Evolutionary conservation across 2,888 invertebrate species (phyloP).

Genomic region (Pherbina coryleti): DNA sequence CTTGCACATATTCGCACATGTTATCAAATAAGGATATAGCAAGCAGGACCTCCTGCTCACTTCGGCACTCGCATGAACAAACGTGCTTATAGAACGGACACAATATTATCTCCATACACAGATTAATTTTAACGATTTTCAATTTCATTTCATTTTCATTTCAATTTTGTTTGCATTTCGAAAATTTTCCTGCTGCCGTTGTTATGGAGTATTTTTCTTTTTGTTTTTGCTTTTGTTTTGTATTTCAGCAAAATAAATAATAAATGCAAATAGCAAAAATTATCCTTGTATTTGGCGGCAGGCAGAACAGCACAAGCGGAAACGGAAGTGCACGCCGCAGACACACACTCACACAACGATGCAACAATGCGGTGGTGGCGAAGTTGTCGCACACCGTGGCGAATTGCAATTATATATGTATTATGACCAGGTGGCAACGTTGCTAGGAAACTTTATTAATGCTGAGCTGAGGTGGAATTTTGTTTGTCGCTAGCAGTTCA

Average conservation of each 20-base stretch:
- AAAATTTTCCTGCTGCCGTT: too few relatives aligned
- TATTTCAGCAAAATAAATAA: too few relatives aligned
- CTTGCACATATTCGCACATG: neutral
- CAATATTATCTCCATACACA: constrained; percentile 19
- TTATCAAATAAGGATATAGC: neutral
- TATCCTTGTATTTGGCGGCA: too few relatives aligned
- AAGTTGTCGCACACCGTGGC: neutral
- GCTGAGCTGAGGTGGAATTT: too few relatives aligned
- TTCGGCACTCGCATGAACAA: neutral
- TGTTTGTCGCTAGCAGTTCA: neutral
- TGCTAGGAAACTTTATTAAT: too few relatives aligned
- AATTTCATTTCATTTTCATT: neutral
- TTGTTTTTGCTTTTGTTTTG: too few relatives aligned
- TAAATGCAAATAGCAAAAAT: too few relatives aligned
- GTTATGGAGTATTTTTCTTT: too few relatives aligned
- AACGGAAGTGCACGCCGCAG: constrained; percentile 25
- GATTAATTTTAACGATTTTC: constrained; percentile 22
- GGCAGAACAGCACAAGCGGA: neutral
- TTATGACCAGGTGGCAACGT: too few relatives aligned
- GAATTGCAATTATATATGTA: constrained; percentile 1
- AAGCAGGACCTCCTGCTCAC: neutral
- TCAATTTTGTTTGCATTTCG: too few relatives aligned
- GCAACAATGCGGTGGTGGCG: neutral
- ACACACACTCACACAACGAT: neutral
- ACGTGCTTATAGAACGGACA: neutral